Percentiles rank a stretch among this genome's conserved stretches.
Evolutionary conservation across 2,797 vertebrate genomes (phyloP).

Genomic region (Ptychadena robeensis): DNA sequence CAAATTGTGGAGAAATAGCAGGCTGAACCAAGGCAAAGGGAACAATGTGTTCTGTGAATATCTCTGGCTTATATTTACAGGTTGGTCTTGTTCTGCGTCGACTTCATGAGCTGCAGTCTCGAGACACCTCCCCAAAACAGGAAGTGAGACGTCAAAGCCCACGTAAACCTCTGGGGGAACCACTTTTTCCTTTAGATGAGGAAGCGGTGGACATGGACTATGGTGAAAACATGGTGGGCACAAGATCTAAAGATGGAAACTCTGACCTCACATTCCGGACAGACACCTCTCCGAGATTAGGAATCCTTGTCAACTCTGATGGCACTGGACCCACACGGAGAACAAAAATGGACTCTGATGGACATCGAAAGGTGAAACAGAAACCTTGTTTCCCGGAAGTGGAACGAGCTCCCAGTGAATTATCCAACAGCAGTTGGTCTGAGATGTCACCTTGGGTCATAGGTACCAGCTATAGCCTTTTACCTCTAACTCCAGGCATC

Average conservation of each 20-base stretch:
- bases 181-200: constrained; percentile 89
- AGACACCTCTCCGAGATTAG: constrained; percentile 82
- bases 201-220: constrained; percentile 93
- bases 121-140: constrained; percentile 83
- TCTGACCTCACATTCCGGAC: constrained; percentile 81
- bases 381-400: constrained; percentile 91
- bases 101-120: constrained; percentile 89
- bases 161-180: constrained; percentile 81
- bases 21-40: too few species aligned
- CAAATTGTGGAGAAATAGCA: too few species aligned
- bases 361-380: constrained; percentile 86
- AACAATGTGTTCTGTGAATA: background rate
- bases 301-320: constrained; percentile 79
- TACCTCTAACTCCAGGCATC: constrained; percentile 92
- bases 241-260: constrained; percentile 74
- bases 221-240: constrained; percentile 82
- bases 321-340: constrained; percentile 66
- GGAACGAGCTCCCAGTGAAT: constrained; percentile 89
- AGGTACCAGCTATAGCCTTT: constrained; percentile 95
- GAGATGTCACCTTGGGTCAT: constrained; percentile 99
- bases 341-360: constrained; percentile 82
- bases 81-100: constrained; percentile 95
- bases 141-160: constrained; percentile 89
- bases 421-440: constrained; percentile 99
- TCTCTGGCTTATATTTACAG: constrained; percentile 70